phyloP scores from a whole-genome alignment of 2,113 vertebrate genomes.

The Drymodes brunneopygia region DNA sequence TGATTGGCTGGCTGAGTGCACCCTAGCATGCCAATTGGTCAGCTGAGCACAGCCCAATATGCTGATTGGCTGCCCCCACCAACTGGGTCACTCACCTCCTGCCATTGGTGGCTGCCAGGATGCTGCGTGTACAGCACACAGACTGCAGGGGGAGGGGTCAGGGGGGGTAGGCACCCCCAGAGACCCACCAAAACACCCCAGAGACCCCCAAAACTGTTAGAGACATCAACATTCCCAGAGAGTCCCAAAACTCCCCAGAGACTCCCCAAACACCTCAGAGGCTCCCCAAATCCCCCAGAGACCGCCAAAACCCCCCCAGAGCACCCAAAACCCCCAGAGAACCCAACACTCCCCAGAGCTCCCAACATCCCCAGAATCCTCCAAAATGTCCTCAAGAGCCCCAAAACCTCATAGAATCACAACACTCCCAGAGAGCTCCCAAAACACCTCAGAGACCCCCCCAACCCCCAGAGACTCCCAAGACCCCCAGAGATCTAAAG shows the following conservation, averaged over 20 bases:
- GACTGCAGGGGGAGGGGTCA: conserved; percentile 65
- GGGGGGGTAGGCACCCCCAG: not conserved
- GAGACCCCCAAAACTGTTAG: not conserved
- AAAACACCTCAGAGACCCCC: not conserved
- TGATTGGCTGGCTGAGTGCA: not conserved
- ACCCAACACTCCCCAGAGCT: not conserved
- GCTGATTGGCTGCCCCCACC: not conserved
- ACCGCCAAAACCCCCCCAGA: not conserved
- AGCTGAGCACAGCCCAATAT: not conserved
- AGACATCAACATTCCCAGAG: not conserved
- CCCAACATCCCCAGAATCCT: not conserved
- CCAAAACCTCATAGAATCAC: not conserved
- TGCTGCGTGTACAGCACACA: conserved; percentile 92
- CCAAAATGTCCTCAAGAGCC: not conserved
- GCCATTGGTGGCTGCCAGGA: conserved; percentile 90
- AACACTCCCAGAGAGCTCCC: not conserved
- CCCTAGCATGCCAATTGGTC: no score
- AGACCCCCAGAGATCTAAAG: not conserved
- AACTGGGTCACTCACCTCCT: conserved; percentile 73
- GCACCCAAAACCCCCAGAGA: not conserved
- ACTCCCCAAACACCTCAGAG: not conserved
- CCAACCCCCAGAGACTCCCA: not conserved
- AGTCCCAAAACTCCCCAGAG: not conserved
- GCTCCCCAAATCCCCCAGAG: not conserved
- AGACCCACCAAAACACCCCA: not conserved